Base-by-base conservation (phyloP, 1,140 invertebrate species). In the Cotesia glomerata region DNA sequence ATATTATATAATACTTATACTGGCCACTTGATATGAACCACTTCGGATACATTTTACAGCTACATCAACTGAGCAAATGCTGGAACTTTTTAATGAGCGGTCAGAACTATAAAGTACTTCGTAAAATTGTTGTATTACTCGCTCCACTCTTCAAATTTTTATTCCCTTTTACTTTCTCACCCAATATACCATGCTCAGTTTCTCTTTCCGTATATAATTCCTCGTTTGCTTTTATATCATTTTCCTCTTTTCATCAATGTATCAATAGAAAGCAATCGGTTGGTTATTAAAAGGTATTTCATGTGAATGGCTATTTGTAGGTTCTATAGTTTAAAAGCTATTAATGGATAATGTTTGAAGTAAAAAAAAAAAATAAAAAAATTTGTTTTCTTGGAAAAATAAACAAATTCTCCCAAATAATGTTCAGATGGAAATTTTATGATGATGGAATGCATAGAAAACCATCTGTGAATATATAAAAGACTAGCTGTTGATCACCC, bases 41-140 rank as follows among this genome's bases (percentile, higher is more conserved):
- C 71, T 72, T 73, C 75, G 71, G 79, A 75, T 79, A 80, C 79
- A 79, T 80, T 79, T 80, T 73, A 73, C 75, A 73, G 77, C 75
- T 76, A 68, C 73, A 76, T 77, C 75, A 77, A 78, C 79, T 76
- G 76, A 81, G 77, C 74, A 76, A 70, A 73, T 75, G 71, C 73
- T 77, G 76, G 76, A 81, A 81, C 76, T 81, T 81, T 81, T 81
- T 81, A 81, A 81, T 78, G 77, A 81, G 80, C 78, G 78, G 77
- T 77, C 77, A 78, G 77, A 62, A 11, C 18, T 67, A 52, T 49
- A 54, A 32, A 64, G 35, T 45, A 45, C 39, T 11, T n/a, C 34
- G 18, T 9, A 14, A 16, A 64, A 49, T 64, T 18, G 34, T 16
- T 9, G 45, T 26, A 18, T 39, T 67, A 18, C 52, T 16, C 39